These are phyloP conservation scores for Zapus hudsonius DNA, from an alignment of 2,113 vertebrate species.

Conservation along the genomic window DNA sequence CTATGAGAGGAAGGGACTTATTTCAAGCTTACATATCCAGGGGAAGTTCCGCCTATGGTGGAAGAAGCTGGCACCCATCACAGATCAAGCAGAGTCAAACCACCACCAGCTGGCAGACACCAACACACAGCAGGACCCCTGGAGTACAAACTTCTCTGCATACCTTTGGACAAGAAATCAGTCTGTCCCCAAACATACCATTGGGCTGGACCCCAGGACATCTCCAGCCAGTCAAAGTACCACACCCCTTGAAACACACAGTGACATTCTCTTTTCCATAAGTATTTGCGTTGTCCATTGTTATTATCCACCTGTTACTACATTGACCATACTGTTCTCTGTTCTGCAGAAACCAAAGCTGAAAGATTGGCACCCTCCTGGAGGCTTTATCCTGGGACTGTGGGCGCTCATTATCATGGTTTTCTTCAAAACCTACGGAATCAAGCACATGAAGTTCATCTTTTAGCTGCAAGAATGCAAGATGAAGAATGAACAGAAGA, in stretches of 20 bases:
- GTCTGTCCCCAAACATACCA: no score
- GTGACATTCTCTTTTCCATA: background rate
- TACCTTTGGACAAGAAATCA: no score
- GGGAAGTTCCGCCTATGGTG: no score
- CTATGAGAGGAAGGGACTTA: no score
- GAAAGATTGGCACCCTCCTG: slow-evolving; percentile 98
- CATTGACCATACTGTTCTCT: slow-evolving; percentile 6
- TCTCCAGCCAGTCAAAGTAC: no score
- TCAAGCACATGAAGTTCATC: slow-evolving; percentile 98
- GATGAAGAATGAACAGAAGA: slow-evolving; percentile 34
- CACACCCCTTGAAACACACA: background rate
- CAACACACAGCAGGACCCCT: no score
- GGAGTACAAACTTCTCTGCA: no score
- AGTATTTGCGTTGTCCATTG: background rate
- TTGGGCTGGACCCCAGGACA: no score
- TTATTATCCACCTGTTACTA: background rate
- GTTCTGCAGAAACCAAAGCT: slow-evolving; percentile 94
- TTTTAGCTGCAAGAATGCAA: slow-evolving; percentile 85
- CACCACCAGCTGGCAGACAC: no score
- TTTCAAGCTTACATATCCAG: no score
- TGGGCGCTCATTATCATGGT: slow-evolving; percentile 98
- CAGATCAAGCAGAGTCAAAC: no score
- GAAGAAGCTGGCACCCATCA: no score
- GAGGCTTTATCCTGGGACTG: slow-evolving; percentile 97
- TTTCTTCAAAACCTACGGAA: slow-evolving; percentile 97